phyloP scores from a whole-genome alignment of 2,113 vertebrate genomes.

The Solenodon paradoxus region DNA sequence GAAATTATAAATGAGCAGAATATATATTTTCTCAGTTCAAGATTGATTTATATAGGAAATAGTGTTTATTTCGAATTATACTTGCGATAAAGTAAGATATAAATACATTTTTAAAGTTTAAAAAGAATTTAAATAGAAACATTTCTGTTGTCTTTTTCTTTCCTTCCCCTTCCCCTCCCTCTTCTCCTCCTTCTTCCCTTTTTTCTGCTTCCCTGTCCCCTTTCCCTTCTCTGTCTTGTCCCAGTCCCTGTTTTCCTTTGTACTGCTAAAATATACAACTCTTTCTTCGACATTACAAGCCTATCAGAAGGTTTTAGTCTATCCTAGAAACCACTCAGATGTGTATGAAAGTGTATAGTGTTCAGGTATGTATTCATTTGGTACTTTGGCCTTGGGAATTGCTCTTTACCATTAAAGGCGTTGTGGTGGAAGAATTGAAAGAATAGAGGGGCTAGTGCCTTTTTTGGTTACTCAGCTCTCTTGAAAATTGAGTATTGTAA shows the following conservation, averaged over 20 bases:
- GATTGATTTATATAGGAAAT: slow-evolving; percentile 7
- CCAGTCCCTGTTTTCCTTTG: not conserved
- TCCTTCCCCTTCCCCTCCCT: too few relatives aligned
- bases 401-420: not conserved
- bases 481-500: slow-evolving; percentile 29
- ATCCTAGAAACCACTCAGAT: not conserved
- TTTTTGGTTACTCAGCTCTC: not conserved
- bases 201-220: slow-evolving; percentile 1
- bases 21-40: not conserved
- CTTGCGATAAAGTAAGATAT: not conserved
- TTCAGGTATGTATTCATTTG: not conserved
- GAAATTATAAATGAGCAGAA: not conserved
- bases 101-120: too few relatives aligned
- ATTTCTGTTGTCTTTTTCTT: not conserved
- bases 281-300: not conserved
- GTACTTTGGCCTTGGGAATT: not conserved
- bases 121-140: not conserved
- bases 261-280: not conserved
- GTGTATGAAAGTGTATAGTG: not conserved
- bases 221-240: not conserved
- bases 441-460: not conserved
- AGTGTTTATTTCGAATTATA: not conserved
- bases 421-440: not conserved
- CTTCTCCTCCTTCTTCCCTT: not conserved
- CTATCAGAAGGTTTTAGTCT: not conserved